Percentiles rank a stretch among this genome's conserved stretches.
Conservation (phyloP, 2,888 invertebrate species). For the Apocheima hispidaria region DNA sequence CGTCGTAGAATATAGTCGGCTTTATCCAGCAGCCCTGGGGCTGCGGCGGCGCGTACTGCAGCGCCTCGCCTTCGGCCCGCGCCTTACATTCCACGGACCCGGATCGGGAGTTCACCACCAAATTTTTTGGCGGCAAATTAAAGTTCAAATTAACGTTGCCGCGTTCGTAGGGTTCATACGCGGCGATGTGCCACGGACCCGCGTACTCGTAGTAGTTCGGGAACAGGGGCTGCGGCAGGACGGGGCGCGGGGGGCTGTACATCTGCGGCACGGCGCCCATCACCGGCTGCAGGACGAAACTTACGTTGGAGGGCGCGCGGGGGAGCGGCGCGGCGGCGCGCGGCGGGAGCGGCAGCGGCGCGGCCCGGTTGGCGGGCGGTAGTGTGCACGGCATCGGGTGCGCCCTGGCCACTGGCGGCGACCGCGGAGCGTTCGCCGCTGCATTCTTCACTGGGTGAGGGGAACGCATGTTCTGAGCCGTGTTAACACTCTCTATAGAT, state of each 20-base stretch:
- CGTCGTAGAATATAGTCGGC: conserved; percentile 82
- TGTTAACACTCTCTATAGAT: conserved; percentile 3
- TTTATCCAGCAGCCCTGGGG: conserved; percentile 80
- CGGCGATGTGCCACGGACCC: conserved; percentile 75
- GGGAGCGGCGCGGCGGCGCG: conserved; percentile 47
- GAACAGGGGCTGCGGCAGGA: conserved; percentile 56
- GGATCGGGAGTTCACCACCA: conserved; percentile 69
- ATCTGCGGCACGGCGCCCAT: conserved; percentile 66
- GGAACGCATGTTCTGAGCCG: conserved; percentile 28
- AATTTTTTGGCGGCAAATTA: conserved; percentile 76
- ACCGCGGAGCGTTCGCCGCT: conserved; percentile 38
- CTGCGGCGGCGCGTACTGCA: conserved; percentile 62
- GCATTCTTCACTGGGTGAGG: conserved; percentile 45
- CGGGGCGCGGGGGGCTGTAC: conserved; percentile 61
- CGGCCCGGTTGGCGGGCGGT: conserved; percentile 59
- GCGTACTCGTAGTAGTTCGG: conserved; percentile 77
- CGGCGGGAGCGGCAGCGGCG: conserved; percentile 50
- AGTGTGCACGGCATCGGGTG: conserved; percentile 45
- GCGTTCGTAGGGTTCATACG: conserved; percentile 71
- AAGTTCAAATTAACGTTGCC: conserved; percentile 78
- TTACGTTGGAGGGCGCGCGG: conserved; percentile 75
- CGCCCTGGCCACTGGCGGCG: conserved; percentile 43
- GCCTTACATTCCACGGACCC: conserved; percentile 62
- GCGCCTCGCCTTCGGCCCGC: conserved; percentile 59
- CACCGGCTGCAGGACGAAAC: conserved; percentile 77